Evolutionary conservation across 2,113 vertebrate species (phyloP).

Genomic region (Lutjanus erythropterus): DNA sequence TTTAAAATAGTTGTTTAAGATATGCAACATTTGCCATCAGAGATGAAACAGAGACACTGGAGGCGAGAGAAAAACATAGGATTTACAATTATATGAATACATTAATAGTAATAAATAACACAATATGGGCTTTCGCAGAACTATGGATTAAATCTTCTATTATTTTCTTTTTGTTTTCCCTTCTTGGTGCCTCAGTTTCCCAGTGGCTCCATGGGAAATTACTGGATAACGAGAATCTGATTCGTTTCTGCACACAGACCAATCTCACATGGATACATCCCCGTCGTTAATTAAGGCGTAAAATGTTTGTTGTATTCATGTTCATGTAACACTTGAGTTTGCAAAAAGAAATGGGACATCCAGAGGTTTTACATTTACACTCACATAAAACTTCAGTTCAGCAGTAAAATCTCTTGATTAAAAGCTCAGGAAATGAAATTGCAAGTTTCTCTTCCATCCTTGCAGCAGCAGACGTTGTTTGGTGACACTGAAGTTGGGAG

Average conservation of each 20-base stretch:
- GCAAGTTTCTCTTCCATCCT: neutral
- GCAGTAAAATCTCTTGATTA: too few relatives aligned
- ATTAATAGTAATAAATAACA: slow-evolving; percentile 15
- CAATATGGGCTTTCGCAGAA: neutral
- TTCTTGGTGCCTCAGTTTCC: neutral
- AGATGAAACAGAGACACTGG: slow-evolving; percentile 13
- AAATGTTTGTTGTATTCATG: neutral
- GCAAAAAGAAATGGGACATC: neutral
- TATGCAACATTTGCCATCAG: neutral
- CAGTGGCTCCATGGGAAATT: slow-evolving; percentile 32
- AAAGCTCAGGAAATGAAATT: neutral
- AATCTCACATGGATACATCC: neutral
- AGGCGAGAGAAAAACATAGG: neutral
- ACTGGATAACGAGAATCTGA: slow-evolving; percentile 10
- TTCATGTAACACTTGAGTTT: neutral
- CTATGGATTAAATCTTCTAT: neutral
- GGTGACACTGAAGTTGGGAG: too few relatives aligned
- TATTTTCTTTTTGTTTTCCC: neutral
- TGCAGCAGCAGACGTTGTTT: too few relatives aligned
- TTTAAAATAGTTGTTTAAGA: neutral
- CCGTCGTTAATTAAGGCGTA: neutral
- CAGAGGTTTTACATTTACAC: too few relatives aligned
- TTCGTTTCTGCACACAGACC: neutral
- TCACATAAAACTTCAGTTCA: too few relatives aligned
- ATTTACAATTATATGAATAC: neutral